Conservation (phyloP, 2,888 invertebrate species). For the Neria commutata region DNA sequence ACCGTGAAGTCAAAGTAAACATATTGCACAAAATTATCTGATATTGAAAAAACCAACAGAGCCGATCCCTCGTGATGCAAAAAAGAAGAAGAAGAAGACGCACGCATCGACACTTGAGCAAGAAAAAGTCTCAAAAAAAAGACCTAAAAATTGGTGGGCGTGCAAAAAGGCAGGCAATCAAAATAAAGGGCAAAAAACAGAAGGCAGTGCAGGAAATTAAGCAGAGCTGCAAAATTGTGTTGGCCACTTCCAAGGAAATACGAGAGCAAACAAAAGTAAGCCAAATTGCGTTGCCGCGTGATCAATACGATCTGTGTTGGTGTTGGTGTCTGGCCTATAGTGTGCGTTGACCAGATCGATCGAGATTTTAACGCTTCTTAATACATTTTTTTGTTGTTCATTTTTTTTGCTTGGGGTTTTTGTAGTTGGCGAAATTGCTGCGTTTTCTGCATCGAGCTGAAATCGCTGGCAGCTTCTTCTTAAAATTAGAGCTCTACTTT, state of each 20-base stretch:
- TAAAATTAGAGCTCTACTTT: too few relatives aligned
- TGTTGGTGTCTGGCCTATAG: conserved; percentile 6
- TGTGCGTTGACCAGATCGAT: conserved; percentile 18
- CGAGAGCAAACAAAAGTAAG: not conserved
- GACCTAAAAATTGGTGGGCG: not conserved
- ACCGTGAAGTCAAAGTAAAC: conserved; percentile 20
- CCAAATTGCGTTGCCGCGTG: not conserved
- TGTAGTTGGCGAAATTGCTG: not conserved
- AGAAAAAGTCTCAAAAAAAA: conserved; percentile 21
- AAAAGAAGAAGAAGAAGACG: conserved; percentile 15
- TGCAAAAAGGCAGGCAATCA: not conserved
- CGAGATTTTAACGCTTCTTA: conserved; percentile 19
- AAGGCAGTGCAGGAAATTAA: conserved; percentile 18
- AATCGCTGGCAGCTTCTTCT: too few relatives aligned
- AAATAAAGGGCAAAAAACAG: not conserved
- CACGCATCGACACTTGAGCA: conserved; percentile 34
- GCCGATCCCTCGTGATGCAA: conserved; percentile 19
- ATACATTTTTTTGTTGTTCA: conserved; percentile 6
- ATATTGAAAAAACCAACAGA: conserved; percentile 25
- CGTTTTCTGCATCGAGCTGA: not conserved
- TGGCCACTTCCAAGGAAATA: conserved; percentile 29
- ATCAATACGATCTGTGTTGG: not conserved
- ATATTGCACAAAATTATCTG: conserved; percentile 22
- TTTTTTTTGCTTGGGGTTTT: not conserved
- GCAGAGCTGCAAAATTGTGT: conserved; percentile 18